Base-by-base conservation (phyloP, 2,888 invertebrate species). In the Apodemia zela region DNA sequence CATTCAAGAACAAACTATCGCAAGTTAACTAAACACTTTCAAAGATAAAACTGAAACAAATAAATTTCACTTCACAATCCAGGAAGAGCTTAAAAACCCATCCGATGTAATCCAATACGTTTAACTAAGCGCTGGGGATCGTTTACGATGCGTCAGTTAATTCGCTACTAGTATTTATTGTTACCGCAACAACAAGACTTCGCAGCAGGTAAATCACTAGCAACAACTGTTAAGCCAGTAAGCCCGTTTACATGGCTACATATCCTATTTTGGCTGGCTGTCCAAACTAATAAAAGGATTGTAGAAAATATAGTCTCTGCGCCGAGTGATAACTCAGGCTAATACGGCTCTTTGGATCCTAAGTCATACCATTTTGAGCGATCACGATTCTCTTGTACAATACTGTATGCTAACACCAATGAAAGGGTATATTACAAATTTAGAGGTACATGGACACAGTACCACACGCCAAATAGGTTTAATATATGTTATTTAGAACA, bases 91-190 rank as follows among this genome's bases (percentile, higher is more conserved):
- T 60, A 62, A 59, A 66, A 65, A 66, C 66, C 66, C 61, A 54
- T 45, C 45, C 60, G 51, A 35, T 42, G 69, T 69, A 70, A 70
- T 63, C 58, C 66, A 65, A 70, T 70, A 68, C 69, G 49, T 66
- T 66, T 66, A 68, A 66, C 65, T 64, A 65, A 61, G 68, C 25
- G 54, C 54, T 57, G 47, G 10, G 25, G 64, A 62, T 60, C 67
- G 68, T 64, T 68, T 63, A 64, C 63, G 65, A 66, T 65, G 68
- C 59, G 45, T 61, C 66, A 54, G 38, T 63, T 64, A 65, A 64
- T 66, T 61, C 61, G 72, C 81, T 79, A 77, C 83, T 76, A 75
- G 76, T 81, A 81, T 82, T 82, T 82, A 82, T 83, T 74, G 78
- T 74, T 70, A 71, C 71, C 71, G 63, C 66, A 64, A 77, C 25